Conservation (phyloP, 2,113 vertebrate species). For the human region GRCh38 chr15:85907001-85907500, state of each 20-base stretch:
- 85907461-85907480: conserved; percentile 63
- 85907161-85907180: too few relatives aligned
- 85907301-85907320: conserved; percentile 40
- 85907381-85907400: conserved; percentile 60
- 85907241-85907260: too few relatives aligned
- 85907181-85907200: too few relatives aligned
- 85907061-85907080: too few relatives aligned
- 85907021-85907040: background rate
- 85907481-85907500: conserved; percentile 71
- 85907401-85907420: conserved; percentile 71
- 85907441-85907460: conserved; percentile 63
- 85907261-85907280: background rate
- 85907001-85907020: conserved; percentile 42
- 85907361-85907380: conserved; percentile 59
- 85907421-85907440: conserved; percentile 44
- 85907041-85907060: too few relatives aligned
- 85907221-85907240: too few relatives aligned
- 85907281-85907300: conserved; percentile 52
- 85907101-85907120: too few relatives aligned
- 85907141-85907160: too few relatives aligned
- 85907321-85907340: conserved; percentile 65
- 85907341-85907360: conserved; percentile 61
- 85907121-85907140: too few relatives aligned
- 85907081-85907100: too few relatives aligned
- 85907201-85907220: too few relatives aligned